Percentiles rank a stretch among this genome's conserved stretches.
Evolutionary conservation across 2,797 vertebrate species (phyloP).

Genomic region (Anguilla obscura): DNA sequence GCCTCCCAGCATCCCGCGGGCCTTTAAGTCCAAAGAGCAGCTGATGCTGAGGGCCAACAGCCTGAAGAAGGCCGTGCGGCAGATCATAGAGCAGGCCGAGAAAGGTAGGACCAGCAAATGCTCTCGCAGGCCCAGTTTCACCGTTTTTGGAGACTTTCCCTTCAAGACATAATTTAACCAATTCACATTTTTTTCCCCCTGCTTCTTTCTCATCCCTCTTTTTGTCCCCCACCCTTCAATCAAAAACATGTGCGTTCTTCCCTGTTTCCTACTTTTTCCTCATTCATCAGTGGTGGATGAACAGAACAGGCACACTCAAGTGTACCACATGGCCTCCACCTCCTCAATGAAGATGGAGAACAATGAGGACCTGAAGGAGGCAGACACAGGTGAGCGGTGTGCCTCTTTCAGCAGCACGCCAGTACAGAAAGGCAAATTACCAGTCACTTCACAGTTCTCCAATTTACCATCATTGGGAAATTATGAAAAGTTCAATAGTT

Average conservation of each 20-base stretch:
- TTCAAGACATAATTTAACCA: not conserved
- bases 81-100: constrained; percentile 93
- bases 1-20: constrained; percentile 63
- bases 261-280: not conserved
- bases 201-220: not conserved
- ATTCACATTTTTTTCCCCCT: not conserved
- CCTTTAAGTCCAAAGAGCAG: constrained; percentile 87
- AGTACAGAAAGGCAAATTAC: not conserved
- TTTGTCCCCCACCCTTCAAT: constrained; percentile 25
- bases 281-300: constrained; percentile 82
- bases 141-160: too few species aligned
- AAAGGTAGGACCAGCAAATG: constrained; percentile 69
- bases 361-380: constrained; percentile 79
- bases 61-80: constrained; percentile 90
- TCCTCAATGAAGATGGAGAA: constrained; percentile 78
- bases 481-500: not conserved
- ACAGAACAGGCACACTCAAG: constrained; percentile 89
- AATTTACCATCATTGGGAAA: not conserved
- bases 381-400: constrained; percentile 74
- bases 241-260: not conserved
- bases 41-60: constrained; percentile 90
- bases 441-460: not conserved
- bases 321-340: constrained; percentile 72
- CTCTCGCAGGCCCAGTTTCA: not conserved
- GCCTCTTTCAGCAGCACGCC: not conserved